A percentile compares a stretch with the other conserved stretches of the same genome.
These are phyloP conservation scores for Saturnia pavonia DNA, from an alignment of 2,888 invertebrate genomes.

Conservation along the genomic window DNA sequence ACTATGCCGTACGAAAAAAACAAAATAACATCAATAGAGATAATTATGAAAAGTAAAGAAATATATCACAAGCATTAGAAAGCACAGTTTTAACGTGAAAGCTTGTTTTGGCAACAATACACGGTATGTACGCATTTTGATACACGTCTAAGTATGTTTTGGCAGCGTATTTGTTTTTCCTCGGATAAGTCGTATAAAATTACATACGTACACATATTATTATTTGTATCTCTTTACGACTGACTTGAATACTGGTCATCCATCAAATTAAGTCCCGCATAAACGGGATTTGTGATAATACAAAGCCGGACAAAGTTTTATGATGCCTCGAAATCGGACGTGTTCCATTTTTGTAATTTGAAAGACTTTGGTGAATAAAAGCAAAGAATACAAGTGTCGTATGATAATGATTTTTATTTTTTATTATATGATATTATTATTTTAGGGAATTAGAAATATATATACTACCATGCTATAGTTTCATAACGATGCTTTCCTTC, in stretches of 20 bases:
- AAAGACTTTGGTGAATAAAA: background rate
- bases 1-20: no score
- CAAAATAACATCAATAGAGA: no score
- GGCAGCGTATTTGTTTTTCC: background rate
- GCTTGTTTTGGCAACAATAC: background rate
- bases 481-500: no score
- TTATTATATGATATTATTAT: no score
- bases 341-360: background rate
- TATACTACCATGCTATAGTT: no score
- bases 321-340: background rate
- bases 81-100: background rate
- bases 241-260: background rate
- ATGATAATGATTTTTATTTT: no score
- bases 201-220: background rate
- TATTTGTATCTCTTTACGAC: conserved; percentile 3
- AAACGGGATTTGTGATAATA: background rate
- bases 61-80: background rate
- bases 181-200: background rate
- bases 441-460: no score
- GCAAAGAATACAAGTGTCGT: background rate
- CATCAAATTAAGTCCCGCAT: background rate
- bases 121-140: background rate
- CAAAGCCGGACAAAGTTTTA: background rate
- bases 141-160: background rate
- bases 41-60: no score